Conservation (phyloP, 2,113 vertebrate species). For the Bos taurus region ARS-UCD2.0 NC_037338.1:105437001-105437500, state of each 20-base stretch:
- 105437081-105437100: background rate
- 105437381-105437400: background rate
- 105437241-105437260: too few relatives aligned
- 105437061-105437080: background rate
- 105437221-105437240: accelerated
- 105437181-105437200: background rate
- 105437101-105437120: background rate
- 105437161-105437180: accelerated
- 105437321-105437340: too few relatives aligned
- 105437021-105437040: background rate
- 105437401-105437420: background rate
- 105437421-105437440: background rate
- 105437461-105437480: background rate
- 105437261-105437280: background rate
- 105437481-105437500: background rate
- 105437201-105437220: accelerated
- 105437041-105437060: background rate
- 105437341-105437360: too few relatives aligned
- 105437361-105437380: too few relatives aligned
- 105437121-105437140: accelerated
- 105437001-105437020: background rate
- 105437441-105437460: too few relatives aligned
- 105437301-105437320: too few relatives aligned
- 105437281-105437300: background rate
- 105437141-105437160: accelerated